These are phyloP conservation scores for Adelognathus sp. DNA, from an alignment of 2,888 invertebrate genomes.

Conservation along the genomic window DNA sequence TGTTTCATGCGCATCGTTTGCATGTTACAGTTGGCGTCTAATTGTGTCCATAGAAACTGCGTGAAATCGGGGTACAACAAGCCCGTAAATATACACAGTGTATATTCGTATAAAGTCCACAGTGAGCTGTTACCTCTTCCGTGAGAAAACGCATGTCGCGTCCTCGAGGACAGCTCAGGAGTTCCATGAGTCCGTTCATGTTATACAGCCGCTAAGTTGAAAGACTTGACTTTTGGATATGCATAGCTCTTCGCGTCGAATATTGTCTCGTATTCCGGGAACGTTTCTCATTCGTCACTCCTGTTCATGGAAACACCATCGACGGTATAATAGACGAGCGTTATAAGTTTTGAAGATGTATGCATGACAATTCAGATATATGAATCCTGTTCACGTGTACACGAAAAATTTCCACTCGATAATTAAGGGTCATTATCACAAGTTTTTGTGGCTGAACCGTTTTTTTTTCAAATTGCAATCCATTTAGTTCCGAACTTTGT, in stretches of 20 bases:
- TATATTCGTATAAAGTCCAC: conserved; percentile 12
- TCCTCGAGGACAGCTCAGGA: neutral
- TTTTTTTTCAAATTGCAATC: too few relatives aligned
- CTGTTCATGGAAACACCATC: neutral
- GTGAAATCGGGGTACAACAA: neutral
- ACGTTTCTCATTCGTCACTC: neutral
- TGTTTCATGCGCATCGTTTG: neutral
- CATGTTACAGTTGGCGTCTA: neutral
- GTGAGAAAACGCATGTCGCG: neutral
- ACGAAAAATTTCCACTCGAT: too few relatives aligned
- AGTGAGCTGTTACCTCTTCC: neutral
- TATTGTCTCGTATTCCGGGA: neutral
- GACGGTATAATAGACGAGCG: too few relatives aligned
- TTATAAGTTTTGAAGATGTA: too few relatives aligned
- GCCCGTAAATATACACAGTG: neutral
- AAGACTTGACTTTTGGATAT: conserved; percentile 69
- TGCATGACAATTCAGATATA: too few relatives aligned
- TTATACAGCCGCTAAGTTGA: conserved; percentile 71
- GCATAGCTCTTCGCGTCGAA: conserved; percentile 27
- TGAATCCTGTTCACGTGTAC: too few relatives aligned
- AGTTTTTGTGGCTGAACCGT: too few relatives aligned
- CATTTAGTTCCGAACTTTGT: too few relatives aligned
- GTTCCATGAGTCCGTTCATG: conserved; percentile 59
- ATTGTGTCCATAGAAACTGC: neutral
- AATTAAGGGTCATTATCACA: too few relatives aligned